These are phyloP conservation scores for Coptodon rendalli DNA, from an alignment of 2,113 vertebrate species.

Conservation along the genomic window DNA sequence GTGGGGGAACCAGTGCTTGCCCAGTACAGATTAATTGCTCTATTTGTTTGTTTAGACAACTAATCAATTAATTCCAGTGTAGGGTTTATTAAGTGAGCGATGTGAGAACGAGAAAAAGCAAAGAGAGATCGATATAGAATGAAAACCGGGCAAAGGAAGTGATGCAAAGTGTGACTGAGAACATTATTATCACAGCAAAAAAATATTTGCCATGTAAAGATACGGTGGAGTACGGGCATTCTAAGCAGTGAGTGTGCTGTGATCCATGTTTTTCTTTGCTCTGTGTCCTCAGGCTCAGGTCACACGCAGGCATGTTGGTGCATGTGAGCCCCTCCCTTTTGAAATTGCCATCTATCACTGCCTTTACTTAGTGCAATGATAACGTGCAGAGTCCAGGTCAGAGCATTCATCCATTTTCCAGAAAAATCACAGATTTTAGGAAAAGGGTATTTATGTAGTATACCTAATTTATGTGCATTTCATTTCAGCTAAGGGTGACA, in stretches of 20 bases:
- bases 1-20: not conserved
- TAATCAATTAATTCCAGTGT: conserved; percentile 40
- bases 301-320: not conserved
- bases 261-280: not conserved
- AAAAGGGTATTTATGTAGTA: not conserved
- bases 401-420: not conserved
- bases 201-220: not conserved
- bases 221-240: accelerated
- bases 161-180: not conserved
- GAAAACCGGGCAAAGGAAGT: not conserved
- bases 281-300: not conserved
- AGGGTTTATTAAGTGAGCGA: conserved; percentile 22
- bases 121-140: not conserved
- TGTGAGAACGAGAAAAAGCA: not conserved
- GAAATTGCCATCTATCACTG: not conserved
- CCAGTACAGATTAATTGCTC: conserved; percentile 42
- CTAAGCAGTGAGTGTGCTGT: not conserved
- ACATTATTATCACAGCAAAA: not conserved
- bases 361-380: not conserved
- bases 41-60: conserved; percentile 49
- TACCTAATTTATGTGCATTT: not conserved
- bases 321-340: not conserved
- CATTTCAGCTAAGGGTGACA: not conserved
- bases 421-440: not conserved
- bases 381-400: not conserved